Base-by-base conservation (phyloP, 1,140 invertebrate genomes). In the Musca domestica region DNA sequence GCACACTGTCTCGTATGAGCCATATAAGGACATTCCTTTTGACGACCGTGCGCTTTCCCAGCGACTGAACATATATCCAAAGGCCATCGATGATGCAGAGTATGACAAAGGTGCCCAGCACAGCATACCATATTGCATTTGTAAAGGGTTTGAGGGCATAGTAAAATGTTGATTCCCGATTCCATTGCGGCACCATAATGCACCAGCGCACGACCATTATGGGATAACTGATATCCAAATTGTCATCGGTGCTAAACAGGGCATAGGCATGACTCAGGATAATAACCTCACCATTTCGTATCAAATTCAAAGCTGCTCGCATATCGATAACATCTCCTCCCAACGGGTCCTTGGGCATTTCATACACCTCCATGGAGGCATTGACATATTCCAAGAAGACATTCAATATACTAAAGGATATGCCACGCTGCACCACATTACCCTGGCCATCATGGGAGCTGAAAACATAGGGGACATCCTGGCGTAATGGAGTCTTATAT, bases 251-350 rank as follows among this genome's bases (percentile, higher is more conserved):
- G 63, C 64, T 65, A 14, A 78, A 80, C 5, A 80, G 14, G 2
- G 77, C 77, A 17, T 77, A 80, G 19, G 77, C 74, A 47, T 80
- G 77, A 14, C 74, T 76, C 0, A 70, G 67, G 41, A 80, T 75
- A 20, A 76, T 71, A 23, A 80, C 68, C 22, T 67, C 27, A 0
- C 70, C 64, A 2, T 74, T 56, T 0, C 77, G 51, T 3, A 80
- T 69, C 47, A 80, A 25, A 22, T 80, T 69, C 17, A 80, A 20
- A 0, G 71, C 67, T 9, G 71, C 67, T 20, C 75, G 72, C 76
- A 80, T 80, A 22, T 76, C 75, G 0, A 80, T 71, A 5, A 70
- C 74, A 1, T 71, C 23, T 0, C 77, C 77, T 1, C 77, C 77
- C 1, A 74, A 61, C 0, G 54, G 64, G 52, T 80, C 77, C 7